Evolutionary conservation across 2,888 invertebrate genomes (phyloP), one percentile per base, ranked within the genome.

Genomic region (Temnothorax ravouxi): DNA sequence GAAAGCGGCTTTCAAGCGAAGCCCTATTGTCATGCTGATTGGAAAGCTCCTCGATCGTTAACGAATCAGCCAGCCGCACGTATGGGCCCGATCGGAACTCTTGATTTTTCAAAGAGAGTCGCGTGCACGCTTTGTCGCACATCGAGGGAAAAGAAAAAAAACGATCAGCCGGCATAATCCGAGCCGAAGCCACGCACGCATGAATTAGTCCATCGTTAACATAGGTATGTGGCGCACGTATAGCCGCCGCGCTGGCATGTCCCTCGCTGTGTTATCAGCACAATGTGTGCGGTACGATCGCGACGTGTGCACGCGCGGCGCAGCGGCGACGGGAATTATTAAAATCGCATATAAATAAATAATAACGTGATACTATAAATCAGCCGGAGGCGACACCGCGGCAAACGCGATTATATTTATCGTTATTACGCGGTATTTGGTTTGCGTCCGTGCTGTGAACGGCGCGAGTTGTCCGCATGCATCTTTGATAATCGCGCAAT

Each of bases 341-440:
- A 83, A 83, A 83, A 83, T 76, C 59, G 34, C 44, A n/a, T 44
- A 59, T 66, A 76, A 83, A 83, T 83, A 83, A 83, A 76, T 83
- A 76, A 83, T 83, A 62, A 80, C 47, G 72, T 72, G 71, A 80
- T 80, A 72, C 79, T 59, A 80, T 71, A 80, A 80, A 79, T 79
- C 59, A 79, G 41, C 61, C 34, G n/a, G 18, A 66, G 41, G 64
- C 75, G 75, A 76, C 76, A 47, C 66, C 47, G 18, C 38, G 50
- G 25, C 81, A 54, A 47, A 61, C 56, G 66, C 82, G 77, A 83
- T 83, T 75, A 75, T 64, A 75, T 64, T 76, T 76, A 75, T 76
- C 75, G 56, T 75, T 77, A 77, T 83, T 77, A 64, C 77, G 66
- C 77, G 82, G 66, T 47, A 77, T 83, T 83, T 56, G 82, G 56